These are phyloP conservation scores for Thecophora atra DNA, from an alignment of 2,888 invertebrate species.

Conservation along the genomic window DNA sequence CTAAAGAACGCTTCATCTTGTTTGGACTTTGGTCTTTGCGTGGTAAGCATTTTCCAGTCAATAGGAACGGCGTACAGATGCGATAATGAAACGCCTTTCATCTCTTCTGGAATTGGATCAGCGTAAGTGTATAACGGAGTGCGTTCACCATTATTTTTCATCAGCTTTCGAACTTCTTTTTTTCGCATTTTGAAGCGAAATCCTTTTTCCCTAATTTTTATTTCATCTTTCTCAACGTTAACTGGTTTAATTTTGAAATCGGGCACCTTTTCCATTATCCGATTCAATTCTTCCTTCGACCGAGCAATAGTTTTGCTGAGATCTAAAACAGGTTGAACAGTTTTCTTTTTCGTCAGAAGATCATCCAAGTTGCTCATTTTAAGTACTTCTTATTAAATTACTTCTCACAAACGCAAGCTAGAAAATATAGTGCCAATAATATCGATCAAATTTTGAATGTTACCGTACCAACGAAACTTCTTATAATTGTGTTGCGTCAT, in stretches of 20 bases:
- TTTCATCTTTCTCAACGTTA: conserved; percentile 81
- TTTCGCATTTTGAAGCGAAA: conserved; percentile 79
- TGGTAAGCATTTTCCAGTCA: conserved; percentile 93
- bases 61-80: conserved; percentile 87
- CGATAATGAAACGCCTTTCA: conserved; percentile 68
- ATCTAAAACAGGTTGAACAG: conserved; percentile 84
- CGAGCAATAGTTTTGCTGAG: conserved; percentile 81
- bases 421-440: too few species aligned
- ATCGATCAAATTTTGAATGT: too few species aligned
- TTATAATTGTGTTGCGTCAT: too few species aligned
- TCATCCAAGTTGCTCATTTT: conserved; percentile 79
- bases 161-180: conserved; percentile 72
- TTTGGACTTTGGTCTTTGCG: conserved; percentile 83
- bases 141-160: conserved; percentile 60
- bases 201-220: conserved; percentile 79
- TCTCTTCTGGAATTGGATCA: conserved; percentile 85
- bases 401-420: too few species aligned
- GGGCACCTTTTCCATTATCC: conserved; percentile 85
- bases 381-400: too few species aligned
- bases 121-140: conserved; percentile 67
- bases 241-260: conserved; percentile 90
- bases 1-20: conserved; percentile 89
- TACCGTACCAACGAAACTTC: too few species aligned
- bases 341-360: conserved; percentile 84
- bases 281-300: conserved; percentile 83